Conservation (phyloP, 2,113 vertebrate species). For the Xiphophorus maculatus region DNA sequence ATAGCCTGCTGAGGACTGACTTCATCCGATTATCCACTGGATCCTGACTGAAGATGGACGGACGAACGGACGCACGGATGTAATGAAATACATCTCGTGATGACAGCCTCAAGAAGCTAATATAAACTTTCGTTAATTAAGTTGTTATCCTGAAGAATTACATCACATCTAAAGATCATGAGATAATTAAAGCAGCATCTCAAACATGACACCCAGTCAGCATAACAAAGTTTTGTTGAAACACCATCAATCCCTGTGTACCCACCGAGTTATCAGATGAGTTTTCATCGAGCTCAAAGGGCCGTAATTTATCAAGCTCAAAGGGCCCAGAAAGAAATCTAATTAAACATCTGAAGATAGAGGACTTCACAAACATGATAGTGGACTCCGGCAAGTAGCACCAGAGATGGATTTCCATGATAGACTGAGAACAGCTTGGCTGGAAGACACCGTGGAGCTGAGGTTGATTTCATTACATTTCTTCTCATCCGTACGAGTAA, state of each 20-base stretch:
- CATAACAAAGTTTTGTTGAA: constrained; percentile 5
- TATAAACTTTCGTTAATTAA: constrained; percentile 23
- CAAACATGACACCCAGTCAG: constrained; percentile 24
- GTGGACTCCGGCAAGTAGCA: constrained; percentile 17
- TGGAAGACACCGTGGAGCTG: constrained; percentile 20
- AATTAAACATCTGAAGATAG: constrained; percentile 34
- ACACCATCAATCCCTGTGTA: constrained; percentile 7
- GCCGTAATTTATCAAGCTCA: constrained; percentile 32
- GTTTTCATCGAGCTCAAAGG: constrained; percentile 5
- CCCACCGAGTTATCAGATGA: constrained; percentile 10
- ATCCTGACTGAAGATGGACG: no score
- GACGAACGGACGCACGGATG: no score
- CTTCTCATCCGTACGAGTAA: constrained; percentile 33
- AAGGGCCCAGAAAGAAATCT: constrained; percentile 34
- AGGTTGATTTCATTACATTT: constrained; percentile 31
- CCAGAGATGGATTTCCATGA: constrained; percentile 36
- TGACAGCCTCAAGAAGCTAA: constrained; percentile 10
- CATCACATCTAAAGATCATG: constrained; percentile 32
- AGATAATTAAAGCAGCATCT: constrained; percentile 38
- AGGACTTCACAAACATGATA: constrained; percentile 39
- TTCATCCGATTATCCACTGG: background rate
- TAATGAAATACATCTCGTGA: no score
- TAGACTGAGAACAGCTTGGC: constrained; percentile 18
- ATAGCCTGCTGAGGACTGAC: no score
- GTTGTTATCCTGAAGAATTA: constrained; percentile 34